These are phyloP conservation scores for Aspiorhynchus laticeps DNA, from an alignment of 2,113 vertebrate species.

Conservation along the genomic window DNA sequence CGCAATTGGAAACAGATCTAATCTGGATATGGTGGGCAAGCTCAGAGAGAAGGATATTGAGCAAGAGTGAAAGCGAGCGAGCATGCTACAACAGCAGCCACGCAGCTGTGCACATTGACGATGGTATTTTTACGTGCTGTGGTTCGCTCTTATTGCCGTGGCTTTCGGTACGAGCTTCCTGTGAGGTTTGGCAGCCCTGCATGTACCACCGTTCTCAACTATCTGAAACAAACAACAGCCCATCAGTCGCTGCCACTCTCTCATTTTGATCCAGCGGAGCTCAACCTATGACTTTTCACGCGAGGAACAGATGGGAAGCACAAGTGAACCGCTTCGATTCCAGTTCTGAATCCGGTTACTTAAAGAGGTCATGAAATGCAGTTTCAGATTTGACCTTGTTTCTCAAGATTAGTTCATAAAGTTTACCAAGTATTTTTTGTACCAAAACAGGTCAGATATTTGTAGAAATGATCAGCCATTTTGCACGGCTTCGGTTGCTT, in stretches of 20 bases:
- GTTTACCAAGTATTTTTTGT: no score
- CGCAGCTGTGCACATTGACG: slow-evolving; percentile 15
- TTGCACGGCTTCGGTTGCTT: not conserved
- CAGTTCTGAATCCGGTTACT: not conserved
- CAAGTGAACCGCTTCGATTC: not conserved
- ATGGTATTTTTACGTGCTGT: slow-evolving; percentile 30
- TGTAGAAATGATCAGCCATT: not conserved
- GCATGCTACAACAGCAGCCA: not conserved
- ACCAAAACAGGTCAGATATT: not conserved
- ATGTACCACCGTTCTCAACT: not conserved
- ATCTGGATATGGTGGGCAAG: slow-evolving; percentile 8
- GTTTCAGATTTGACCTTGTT: not conserved
- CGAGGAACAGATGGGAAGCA: not conserved
- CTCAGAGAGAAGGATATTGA: not conserved
- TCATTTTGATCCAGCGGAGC: not conserved
- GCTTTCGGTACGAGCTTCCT: slow-evolving; percentile 23
- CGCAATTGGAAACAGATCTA: slow-evolving; percentile 20
- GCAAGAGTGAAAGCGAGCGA: slow-evolving; percentile 3
- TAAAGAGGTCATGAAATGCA: not conserved
- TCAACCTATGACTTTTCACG: not conserved
- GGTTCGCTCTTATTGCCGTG: not conserved
- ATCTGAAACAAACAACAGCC: not conserved
- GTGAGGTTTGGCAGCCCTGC: slow-evolving; percentile 16
- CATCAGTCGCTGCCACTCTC: not conserved
- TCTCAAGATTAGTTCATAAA: no score